Percentiles rank a stretch among this genome's conserved stretches.
Evolutionary conservation across 2,888 invertebrate species (phyloP).

Genomic region (Stomorhina lunata): DNA sequence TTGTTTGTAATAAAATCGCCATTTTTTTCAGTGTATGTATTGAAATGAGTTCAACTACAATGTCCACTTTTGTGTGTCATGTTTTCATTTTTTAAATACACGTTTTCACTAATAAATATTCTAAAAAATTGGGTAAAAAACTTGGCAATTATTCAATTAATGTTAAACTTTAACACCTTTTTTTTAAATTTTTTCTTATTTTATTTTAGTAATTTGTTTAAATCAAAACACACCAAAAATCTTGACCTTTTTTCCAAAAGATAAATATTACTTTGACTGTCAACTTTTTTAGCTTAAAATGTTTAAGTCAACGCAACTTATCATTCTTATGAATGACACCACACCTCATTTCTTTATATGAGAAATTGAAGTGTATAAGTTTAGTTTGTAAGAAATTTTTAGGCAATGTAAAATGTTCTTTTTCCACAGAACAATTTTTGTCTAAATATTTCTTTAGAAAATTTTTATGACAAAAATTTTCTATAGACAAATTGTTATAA

Average conservation of each 20-base stretch:
- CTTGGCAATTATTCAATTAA: constrained; percentile 44
- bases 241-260: constrained; percentile 9
- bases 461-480: too few relatives aligned
- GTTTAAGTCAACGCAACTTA: not conserved
- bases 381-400: not conserved
- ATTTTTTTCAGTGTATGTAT: not conserved
- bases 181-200: not conserved
- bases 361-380: not conserved
- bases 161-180: constrained; percentile 36
- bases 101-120: not conserved
- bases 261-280: constrained; percentile 28
- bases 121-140: not conserved
- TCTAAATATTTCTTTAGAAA: too few relatives aligned
- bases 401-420: not conserved
- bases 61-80: constrained; percentile 9
- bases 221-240: not conserved
- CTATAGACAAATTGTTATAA: too few relatives aligned
- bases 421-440: too few relatives aligned
- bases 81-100: constrained; percentile 29
- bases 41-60: not conserved
- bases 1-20: constrained; percentile 23
- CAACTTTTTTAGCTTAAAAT: not conserved
- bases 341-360: not conserved
- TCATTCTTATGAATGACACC: constrained; percentile 10
- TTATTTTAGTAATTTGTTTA: constrained; percentile 4